A percentile compares a stretch with the other conserved stretches of the same genome.
phyloP scores from a whole-genome alignment of 2,797 vertebrate genomes.

The Gadopsis marmoratus region DNA sequence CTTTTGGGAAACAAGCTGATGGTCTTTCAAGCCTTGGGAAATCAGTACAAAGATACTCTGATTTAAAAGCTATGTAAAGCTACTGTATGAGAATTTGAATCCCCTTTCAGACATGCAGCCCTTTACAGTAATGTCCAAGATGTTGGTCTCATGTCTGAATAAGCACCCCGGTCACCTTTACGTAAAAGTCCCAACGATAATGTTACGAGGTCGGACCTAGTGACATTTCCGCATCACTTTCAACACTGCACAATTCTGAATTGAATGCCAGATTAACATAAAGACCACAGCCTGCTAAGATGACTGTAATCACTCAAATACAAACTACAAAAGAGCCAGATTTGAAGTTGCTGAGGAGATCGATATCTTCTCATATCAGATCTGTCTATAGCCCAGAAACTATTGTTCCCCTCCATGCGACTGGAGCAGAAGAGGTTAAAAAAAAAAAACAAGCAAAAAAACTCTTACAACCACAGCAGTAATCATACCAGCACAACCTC shows the following conservation, averaged over 20 bases:
- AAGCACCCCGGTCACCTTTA: background rate
- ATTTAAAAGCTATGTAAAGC: background rate
- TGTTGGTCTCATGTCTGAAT: background rate
- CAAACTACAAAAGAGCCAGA: background rate
- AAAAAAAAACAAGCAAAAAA: background rate
- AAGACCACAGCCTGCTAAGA: background rate
- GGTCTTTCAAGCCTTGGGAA: constrained; percentile 9
- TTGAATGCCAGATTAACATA: background rate
- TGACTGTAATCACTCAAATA: background rate
- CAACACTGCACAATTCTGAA: background rate
- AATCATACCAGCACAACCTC: background rate
- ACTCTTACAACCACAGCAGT: background rate
- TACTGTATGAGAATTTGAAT: background rate
- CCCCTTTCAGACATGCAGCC: background rate
- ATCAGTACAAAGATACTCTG: constrained; percentile 4
- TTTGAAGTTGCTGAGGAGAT: background rate
- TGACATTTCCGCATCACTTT: background rate
- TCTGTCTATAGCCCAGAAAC: too few species aligned
- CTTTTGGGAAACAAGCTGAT: constrained; percentile 14
- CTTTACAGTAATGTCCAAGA: background rate
- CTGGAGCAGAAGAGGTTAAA: too few species aligned
- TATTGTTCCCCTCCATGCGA: too few species aligned
- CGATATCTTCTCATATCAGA: constrained; percentile 1
- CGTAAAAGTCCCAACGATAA: too few species aligned
- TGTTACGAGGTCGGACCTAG: too few species aligned